Evolutionary conservation across 2,888 invertebrate genomes (phyloP), one percentile per base, ranked within the genome.

Genomic region (Dynastes maya): DNA sequence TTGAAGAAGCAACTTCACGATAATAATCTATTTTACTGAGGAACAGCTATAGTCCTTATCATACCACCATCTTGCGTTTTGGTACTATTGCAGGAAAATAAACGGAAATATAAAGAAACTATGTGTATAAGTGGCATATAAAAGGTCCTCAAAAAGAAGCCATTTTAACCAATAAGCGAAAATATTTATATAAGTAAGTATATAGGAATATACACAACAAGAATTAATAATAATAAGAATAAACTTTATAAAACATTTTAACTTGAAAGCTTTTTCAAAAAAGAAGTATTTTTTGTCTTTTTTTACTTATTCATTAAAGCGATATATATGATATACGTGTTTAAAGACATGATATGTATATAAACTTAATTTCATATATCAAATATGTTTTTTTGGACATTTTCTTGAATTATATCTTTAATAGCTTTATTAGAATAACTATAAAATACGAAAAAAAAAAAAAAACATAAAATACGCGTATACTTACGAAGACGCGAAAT

Each of bases 31-130:
- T 72, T 71, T 45, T 58, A 40, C 72, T 40, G 32, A 72, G 72
- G 72, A 58, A 58, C 72, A 72, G 58, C n/a, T 16, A 16, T 40
- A 40, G 58, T 72, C 16, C 1, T 45, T 22, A 40, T 58, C 72
- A 58, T 72, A 72, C 72, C 72, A 72, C 72, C 72, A 72, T 72
- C 72, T 72, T 72, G 72, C 72, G 37, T 58, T 58, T 55, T 58
- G 27, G 13, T 58, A 58, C 37, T 53, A 72, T 55, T 72, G 55
- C 16, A 9, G 16, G 27, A 51, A 32, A 68, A 68, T 13, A 51
- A 11, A 11, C 45, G 45, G 27, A 51, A 9, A 29, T 5, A 22
- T 16, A 55, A 55, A 51, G 9, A 72, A 40, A 40, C 72, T 72
- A 72, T 72, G 40, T 68, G 51, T 29, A 68, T 40, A n/a, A 16